Evolutionary conservation across 2,113 vertebrate genomes (phyloP).

Genomic region (Tylochromis polylepis): DNA sequence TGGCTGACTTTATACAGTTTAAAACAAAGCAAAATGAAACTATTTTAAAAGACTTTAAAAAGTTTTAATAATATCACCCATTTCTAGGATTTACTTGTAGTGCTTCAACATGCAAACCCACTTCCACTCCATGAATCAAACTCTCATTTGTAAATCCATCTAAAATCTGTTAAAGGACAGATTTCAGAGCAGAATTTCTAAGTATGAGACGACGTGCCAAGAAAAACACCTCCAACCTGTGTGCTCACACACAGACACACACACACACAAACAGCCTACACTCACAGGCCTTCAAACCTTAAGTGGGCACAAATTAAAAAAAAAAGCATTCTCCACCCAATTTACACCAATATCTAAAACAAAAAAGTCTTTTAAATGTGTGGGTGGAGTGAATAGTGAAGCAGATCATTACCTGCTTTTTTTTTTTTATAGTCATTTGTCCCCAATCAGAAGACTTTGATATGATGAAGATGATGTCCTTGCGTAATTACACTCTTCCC

Average conservation of each 20-base stretch:
- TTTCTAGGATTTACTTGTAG: neutral
- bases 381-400: neutral
- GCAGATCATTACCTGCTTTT: neutral
- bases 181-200: neutral
- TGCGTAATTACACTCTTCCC: constrained; percentile 5
- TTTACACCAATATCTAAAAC: neutral
- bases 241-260: neutral
- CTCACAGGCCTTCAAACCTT: neutral
- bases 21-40: neutral
- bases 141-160: neutral
- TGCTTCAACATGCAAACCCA: neutral
- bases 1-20: neutral
- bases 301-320: neutral
- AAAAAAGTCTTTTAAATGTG: neutral
- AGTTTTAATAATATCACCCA: neutral
- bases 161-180: neutral
- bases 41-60: neutral
- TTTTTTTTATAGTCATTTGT: neutral
- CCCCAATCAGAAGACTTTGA: neutral
- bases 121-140: neutral
- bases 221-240: neutral
- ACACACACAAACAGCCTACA: neutral
- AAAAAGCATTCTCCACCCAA: neutral
- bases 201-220: neutral
- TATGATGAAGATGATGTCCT: neutral